A percentile compares a stretch with the other conserved stretches of the same genome.
Conservation (phyloP, 2,888 invertebrate species). For the Harpalus rubripes region DNA sequence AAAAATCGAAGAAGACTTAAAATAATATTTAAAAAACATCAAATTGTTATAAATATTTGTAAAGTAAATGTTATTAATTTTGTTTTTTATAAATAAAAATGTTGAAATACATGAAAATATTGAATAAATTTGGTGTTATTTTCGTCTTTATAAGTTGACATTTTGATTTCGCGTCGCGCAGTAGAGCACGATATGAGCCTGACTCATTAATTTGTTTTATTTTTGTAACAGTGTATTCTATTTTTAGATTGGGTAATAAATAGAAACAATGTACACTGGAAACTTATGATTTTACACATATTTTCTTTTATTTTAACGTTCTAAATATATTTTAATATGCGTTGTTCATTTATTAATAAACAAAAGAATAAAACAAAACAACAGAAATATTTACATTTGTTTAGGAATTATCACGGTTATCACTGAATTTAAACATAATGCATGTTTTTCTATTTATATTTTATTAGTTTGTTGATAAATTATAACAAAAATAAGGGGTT, state of each 20-base stretch:
- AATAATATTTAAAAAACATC: background rate
- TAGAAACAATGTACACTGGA: constrained; percentile 59
- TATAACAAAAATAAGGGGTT: background rate
- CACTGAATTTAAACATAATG: background rate
- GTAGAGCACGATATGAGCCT: constrained; percentile 56
- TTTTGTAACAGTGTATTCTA: constrained; percentile 65
- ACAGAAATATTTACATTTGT: background rate
- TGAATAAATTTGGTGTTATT: constrained; percentile 14
- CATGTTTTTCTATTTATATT: no score
- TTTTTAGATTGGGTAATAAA: constrained; percentile 63
- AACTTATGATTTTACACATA: constrained; percentile 15
- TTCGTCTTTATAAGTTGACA: constrained; percentile 32
- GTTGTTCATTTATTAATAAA: background rate
- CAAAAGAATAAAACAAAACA: background rate
- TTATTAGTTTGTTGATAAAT: background rate
- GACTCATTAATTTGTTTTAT: constrained; percentile 66
- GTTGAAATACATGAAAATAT: background rate
- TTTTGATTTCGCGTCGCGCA: constrained; percentile 54
- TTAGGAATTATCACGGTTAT: background rate
- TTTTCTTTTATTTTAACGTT: no score
- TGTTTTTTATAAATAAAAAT: background rate
- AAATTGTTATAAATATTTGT: background rate
- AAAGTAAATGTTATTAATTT: background rate
- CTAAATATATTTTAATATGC: background rate
- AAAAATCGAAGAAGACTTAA: constrained; percentile 5